Conservation (phyloP, 92 coral and sea anemone genomes). For the Zoanthus gigantus region DNA sequence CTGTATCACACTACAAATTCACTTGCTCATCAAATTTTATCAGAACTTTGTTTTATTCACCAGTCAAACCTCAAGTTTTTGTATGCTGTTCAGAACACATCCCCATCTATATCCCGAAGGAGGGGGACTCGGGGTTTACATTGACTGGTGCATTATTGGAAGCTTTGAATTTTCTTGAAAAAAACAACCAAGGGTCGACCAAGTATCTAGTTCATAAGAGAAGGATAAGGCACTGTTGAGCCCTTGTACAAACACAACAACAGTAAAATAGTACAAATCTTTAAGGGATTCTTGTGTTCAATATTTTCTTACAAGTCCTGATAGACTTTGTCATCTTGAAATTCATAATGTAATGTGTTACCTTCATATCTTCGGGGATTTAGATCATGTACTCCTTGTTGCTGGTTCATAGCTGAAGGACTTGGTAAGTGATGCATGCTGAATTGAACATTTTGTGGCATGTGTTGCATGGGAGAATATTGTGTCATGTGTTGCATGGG, state of each 20-base stretch:
- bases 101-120: too few species aligned
- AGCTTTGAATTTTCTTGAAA: too few species aligned
- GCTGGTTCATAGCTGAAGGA: conserved; percentile 26
- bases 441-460: conserved; percentile 24
- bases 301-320: conserved; percentile 12
- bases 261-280: neutral
- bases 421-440: conserved; percentile 21
- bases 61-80: too few species aligned
- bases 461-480: conserved; percentile 20
- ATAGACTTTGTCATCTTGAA: conserved; percentile 30
- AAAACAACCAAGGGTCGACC: too few species aligned
- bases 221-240: too few species aligned
- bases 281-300: conserved; percentile 18
- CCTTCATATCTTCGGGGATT: conserved; percentile 15
- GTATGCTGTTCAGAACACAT: too few species aligned
- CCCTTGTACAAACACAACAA: too few species aligned
- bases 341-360: conserved; percentile 26
- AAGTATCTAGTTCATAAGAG: neutral
- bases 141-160: too few species aligned
- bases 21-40: too few species aligned
- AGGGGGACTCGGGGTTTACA: too few species aligned
- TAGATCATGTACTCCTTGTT: conserved; percentile 28
- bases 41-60: too few species aligned
- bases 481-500: neutral
- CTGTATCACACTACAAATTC: neutral